Percentiles rank a stretch among this genome's conserved stretches.
phyloP scores from a whole-genome alignment of 1,140 invertebrate species.

The Augochlora pura region DNA sequence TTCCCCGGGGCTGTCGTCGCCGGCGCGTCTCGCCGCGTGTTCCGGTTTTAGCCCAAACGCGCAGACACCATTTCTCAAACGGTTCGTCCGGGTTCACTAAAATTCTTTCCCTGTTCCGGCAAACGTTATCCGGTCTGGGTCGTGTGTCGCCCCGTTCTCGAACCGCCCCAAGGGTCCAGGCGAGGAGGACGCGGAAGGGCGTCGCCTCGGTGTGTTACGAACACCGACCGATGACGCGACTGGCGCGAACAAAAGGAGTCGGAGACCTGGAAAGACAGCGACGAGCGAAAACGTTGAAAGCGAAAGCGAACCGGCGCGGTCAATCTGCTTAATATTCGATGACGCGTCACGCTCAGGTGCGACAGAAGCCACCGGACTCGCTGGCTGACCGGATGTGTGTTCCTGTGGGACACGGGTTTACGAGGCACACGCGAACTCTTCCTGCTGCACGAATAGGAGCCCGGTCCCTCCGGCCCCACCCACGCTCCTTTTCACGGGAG shows the following conservation, averaged over 20 bases:
- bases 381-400: slow-evolving; percentile 60
- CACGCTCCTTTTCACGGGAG: slow-evolving; percentile 33
- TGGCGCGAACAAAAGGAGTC: no score
- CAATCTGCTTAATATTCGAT: slow-evolving; percentile 57
- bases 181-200: neutral
- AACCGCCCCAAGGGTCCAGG: slow-evolving; percentile 11
- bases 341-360: slow-evolving; percentile 39
- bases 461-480: neutral
- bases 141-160: slow-evolving; percentile 22
- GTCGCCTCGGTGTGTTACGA: neutral
- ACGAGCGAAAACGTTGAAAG: slow-evolving; percentile 23
- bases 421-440: slow-evolving; percentile 65
- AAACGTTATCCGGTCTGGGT: slow-evolving; percentile 16
- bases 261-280: neutral
- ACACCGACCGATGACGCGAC: no score
- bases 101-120: slow-evolving; percentile 41
- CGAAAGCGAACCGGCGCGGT: slow-evolving; percentile 14
- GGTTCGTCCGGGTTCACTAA: slow-evolving; percentile 31
- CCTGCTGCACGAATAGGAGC: slow-evolving; percentile 41
- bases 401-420: slow-evolving; percentile 35
- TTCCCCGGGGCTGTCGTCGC: slow-evolving; percentile 11
- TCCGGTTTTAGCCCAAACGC: slow-evolving; percentile 31
- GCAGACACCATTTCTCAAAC: slow-evolving; percentile 35
- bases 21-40: neutral
- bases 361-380: slow-evolving; percentile 12